Percentiles rank a stretch among this genome's conserved stretches.
These are phyloP conservation scores for Polymixis lichenea DNA, from an alignment of 2,888 invertebrate species.

Conservation along the genomic window DNA sequence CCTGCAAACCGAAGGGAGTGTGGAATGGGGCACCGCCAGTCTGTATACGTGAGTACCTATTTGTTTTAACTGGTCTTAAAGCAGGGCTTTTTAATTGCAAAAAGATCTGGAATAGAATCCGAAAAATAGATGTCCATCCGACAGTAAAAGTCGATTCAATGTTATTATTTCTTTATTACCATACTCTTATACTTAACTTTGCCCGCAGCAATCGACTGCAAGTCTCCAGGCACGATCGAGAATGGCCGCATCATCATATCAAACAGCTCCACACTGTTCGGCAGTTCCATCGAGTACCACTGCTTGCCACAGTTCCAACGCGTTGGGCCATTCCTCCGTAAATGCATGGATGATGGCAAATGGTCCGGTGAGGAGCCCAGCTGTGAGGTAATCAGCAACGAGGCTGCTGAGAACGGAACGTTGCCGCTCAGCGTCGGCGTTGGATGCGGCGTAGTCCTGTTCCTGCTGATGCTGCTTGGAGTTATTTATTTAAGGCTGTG, in stretches of 20 bases:
- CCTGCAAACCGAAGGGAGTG: slow-evolving; percentile 94
- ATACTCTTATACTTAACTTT: slow-evolving; percentile 19
- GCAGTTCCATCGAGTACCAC: slow-evolving; percentile 96
- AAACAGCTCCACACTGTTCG: slow-evolving; percentile 95
- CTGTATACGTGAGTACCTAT: slow-evolving; percentile 93
- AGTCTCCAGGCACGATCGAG: slow-evolving; percentile 94
- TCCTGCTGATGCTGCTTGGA: slow-evolving; percentile 94
- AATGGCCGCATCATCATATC: slow-evolving; percentile 96
- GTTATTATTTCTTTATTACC: not conserved
- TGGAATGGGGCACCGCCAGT: slow-evolving; percentile 95
- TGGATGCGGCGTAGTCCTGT: slow-evolving; percentile 95
- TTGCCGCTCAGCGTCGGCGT: slow-evolving; percentile 96
- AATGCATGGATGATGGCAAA: slow-evolving; percentile 95
- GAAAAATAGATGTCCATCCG: not conserved
- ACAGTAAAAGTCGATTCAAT: not conserved
- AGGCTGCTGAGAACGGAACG: slow-evolving; percentile 93
- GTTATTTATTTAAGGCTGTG: slow-evolving; percentile 95
- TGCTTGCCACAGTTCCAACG: slow-evolving; percentile 96
- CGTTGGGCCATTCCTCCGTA: slow-evolving; percentile 95
- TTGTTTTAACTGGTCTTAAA: not conserved
- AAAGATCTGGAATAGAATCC: not conserved
- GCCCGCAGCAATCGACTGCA: slow-evolving; percentile 95
- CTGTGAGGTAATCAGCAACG: slow-evolving; percentile 93
- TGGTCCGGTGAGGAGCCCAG: slow-evolving; percentile 97
- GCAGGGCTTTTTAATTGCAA: not conserved